Conservation (phyloP, 2,113 vertebrate species). For the Urocolius indicus region DNA sequence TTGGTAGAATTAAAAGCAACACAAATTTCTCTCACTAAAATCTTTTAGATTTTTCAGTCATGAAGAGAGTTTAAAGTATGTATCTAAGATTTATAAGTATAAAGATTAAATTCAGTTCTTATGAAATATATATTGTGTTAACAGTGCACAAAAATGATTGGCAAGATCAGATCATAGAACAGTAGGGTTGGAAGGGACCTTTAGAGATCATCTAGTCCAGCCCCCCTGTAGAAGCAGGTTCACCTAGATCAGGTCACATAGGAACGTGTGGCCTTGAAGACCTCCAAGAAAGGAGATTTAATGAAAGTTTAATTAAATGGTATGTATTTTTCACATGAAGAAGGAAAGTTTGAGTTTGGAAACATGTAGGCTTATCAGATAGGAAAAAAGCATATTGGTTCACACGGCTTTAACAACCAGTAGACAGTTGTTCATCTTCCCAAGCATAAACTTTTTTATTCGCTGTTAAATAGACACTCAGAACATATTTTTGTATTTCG, state of each 20-base stretch:
- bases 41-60: background rate
- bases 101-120: background rate
- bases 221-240: too few species aligned
- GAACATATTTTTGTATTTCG: background rate
- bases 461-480: slow-evolving; percentile 1
- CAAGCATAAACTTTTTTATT: background rate
- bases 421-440: background rate
- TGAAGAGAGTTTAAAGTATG: background rate
- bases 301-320: background rate
- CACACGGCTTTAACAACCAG: background rate
- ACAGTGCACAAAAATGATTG: background rate
- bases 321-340: background rate
- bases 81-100: background rate
- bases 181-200: too few species aligned
- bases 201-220: too few species aligned
- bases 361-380: background rate
- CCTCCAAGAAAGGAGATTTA: too few species aligned
- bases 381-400: background rate
- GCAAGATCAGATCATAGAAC: background rate
- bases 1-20: background rate
- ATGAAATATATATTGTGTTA: background rate
- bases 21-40: background rate
- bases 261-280: too few species aligned
- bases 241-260: too few species aligned
- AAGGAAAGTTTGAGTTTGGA: background rate